Evolutionary conservation across 2,113 vertebrate species (phyloP).

Genomic region (Candoia aspera): DNA sequence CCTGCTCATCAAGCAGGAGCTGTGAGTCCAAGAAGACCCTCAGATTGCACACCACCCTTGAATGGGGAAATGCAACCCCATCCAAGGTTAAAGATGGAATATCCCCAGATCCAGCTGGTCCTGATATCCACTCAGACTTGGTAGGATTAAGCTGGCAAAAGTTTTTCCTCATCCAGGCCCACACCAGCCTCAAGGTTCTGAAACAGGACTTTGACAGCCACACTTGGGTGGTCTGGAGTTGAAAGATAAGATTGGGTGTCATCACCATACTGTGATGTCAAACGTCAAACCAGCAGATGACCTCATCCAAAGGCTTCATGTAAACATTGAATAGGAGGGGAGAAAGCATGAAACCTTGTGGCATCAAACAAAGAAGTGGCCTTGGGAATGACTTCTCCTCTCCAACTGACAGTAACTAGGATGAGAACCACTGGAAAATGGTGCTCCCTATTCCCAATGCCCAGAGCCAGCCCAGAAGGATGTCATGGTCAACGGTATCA

Average conservation of each 20-base stretch:
- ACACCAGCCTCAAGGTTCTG: background rate
- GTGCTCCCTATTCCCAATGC: background rate
- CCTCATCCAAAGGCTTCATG: background rate
- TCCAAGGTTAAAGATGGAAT: background rate
- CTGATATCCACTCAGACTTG: background rate
- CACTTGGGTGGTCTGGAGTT: background rate
- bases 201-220: background rate
- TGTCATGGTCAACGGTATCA: background rate
- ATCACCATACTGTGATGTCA: background rate
- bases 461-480: background rate
- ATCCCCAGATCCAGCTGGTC: background rate
- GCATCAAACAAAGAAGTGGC: background rate
- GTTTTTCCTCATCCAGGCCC: background rate
- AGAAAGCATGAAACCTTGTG: background rate
- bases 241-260: background rate
- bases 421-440: background rate
- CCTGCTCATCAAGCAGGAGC: background rate
- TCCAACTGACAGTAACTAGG: background rate
- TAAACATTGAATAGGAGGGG: background rate
- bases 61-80: background rate
- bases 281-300: background rate
- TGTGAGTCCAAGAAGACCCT: background rate
- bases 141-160: background rate
- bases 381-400: background rate
- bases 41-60: background rate